Conservation (phyloP, 1,140 invertebrate genomes). For the Heliconius himera region DNA sequence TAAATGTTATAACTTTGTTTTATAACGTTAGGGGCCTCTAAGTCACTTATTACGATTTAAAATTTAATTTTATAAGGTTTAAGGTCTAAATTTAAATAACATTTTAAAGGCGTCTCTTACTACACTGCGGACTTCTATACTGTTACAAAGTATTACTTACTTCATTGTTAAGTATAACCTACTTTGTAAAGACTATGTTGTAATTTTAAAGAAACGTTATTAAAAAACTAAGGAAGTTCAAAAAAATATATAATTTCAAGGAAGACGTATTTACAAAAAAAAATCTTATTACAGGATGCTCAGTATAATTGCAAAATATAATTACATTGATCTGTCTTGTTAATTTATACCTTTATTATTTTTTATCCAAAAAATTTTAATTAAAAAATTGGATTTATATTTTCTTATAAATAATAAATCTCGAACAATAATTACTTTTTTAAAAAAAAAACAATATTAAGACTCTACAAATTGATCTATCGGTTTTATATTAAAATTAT, state of each 20-base stretch:
- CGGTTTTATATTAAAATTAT: too few relatives aligned
- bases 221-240: background rate
- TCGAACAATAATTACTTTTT: too few relatives aligned
- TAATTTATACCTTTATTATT: too few relatives aligned
- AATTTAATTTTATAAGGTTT: background rate
- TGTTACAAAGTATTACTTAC: too few relatives aligned
- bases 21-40: background rate
- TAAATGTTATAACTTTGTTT: background rate
- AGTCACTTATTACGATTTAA: background rate
- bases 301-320: background rate
- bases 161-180: slow-evolving; percentile 16
- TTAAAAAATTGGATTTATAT: too few relatives aligned
- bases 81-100: slow-evolving; percentile 7
- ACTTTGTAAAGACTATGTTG: slow-evolving; percentile 15
- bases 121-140: slow-evolving; percentile 8
- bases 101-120: background rate
- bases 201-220: background rate
- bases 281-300: too few relatives aligned
- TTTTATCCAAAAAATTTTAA: too few relatives aligned
- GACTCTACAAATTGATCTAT: too few relatives aligned
- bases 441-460: too few relatives aligned
- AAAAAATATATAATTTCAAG: background rate
- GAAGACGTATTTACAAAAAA: background rate
- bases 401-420: too few relatives aligned
- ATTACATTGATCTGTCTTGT: too few relatives aligned